Base-by-base conservation (phyloP, 2,113 vertebrate genomes). In the Cololabis saira region DNA sequence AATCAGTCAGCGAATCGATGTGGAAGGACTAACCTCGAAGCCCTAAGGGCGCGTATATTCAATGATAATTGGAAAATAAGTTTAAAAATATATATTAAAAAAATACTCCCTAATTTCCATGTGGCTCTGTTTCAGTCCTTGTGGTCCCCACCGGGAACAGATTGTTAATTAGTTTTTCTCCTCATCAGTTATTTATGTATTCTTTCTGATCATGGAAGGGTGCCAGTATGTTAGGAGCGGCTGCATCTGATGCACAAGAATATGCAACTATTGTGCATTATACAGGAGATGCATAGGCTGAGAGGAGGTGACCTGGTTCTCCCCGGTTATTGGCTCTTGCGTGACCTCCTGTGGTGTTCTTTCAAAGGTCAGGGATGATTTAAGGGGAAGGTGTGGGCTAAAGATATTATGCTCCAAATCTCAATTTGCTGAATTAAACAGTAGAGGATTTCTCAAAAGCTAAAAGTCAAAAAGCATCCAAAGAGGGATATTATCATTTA, bases 131-230 rank as follows among this genome's bases (percentile, higher is more conserved):
- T 37, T 77, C 60, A 74, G 40, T 72, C 50, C 50, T 43, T 42
- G 45, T 43, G 51, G 71, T 71, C 27, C 67, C 83, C 70, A 49
- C 10, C 44, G 81, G 63, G 61, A 87, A 61, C 57, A 60, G 71
- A 56, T 76, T 63, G 74, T 75, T 89, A 89, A 84, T 84, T 85
- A 85, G 59, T 22, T 67, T 74, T 66, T 44, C 54, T 59, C 24
- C 62, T 86, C 68, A 74, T 87, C 63, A 83, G 67, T 82, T 89
- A 86, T 86, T 89, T 74, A 88, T 87, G 79, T 67, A 90, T 90
- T 89, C 86, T 67, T 24, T 90, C 60, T 84, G 83, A 89, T 91
- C 63, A 49, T 33, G 47, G 30, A 64, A 52, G 68, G 19, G 9
- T 65, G 68, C 72, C 77, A 61, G 76, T 74, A 19, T 56, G 60